phyloP scores from a whole-genome alignment of 1,140 invertebrate species.

The Portunus trituberculatus region DNA sequence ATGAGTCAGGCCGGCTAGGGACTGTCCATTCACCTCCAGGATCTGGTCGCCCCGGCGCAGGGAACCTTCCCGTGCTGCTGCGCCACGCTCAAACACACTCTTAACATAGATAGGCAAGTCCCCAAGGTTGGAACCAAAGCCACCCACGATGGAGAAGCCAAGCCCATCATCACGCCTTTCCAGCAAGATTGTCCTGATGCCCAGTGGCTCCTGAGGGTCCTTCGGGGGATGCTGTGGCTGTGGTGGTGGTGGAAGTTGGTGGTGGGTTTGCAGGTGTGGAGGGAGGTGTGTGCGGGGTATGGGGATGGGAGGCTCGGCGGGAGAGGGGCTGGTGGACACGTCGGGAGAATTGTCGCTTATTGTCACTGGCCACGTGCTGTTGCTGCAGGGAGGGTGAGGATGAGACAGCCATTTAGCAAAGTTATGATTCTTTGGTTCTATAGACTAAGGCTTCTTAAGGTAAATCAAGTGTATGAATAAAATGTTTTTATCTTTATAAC shows the following conservation, averaged over 20 bases:
- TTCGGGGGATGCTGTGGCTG: constrained; percentile 76
- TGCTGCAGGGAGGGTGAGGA: constrained; percentile 39
- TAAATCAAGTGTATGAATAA: no score
- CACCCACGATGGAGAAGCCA: constrained; percentile 91
- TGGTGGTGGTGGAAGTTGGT: constrained; percentile 74
- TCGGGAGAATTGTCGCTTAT: constrained; percentile 70
- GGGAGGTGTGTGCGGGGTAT: constrained; percentile 64
- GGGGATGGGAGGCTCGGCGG: constrained; percentile 68
- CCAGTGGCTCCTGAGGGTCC: constrained; percentile 64
- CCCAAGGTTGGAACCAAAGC: constrained; percentile 87
- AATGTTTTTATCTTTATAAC: no score
- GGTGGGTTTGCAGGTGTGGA: constrained; percentile 49
- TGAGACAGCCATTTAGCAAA: neutral
- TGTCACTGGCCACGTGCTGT: constrained; percentile 76
- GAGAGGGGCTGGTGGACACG: constrained; percentile 48
- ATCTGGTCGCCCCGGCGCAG: constrained; percentile 86
- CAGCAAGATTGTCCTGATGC: constrained; percentile 83
- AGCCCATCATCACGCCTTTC: constrained; percentile 87
- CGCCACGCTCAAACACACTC: constrained; percentile 89
- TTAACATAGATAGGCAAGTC: constrained; percentile 91
- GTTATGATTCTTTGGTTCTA: no score
- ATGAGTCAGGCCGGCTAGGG: constrained; percentile 84
- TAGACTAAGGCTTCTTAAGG: no score
- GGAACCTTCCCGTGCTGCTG: constrained; percentile 86
- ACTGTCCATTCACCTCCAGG: constrained; percentile 82